Evolutionary conservation across 2,888 invertebrate species (phyloP).

Genomic region (Tetragnatha montana): DNA sequence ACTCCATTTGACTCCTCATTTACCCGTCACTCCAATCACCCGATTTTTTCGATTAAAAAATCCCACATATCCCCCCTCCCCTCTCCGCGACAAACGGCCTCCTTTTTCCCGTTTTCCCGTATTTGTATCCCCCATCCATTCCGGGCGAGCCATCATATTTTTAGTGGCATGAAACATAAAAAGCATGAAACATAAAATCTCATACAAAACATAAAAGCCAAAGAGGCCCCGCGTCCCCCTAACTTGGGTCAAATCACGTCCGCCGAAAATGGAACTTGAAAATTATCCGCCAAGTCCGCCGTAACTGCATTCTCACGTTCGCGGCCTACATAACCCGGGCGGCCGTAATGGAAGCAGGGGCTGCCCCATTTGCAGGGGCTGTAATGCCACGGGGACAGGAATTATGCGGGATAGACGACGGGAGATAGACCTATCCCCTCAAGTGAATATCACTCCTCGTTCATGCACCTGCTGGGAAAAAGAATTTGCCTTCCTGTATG

Average conservation of each 20-base stretch:
- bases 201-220: conserved; percentile 68
- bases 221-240: conserved; percentile 28
- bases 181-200: conserved; percentile 62
- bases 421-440: conserved; percentile 38
- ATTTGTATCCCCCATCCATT: conserved; percentile 47
- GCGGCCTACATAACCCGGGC: conserved; percentile 57
- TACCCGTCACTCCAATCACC: no score
- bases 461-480: background rate
- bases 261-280: conserved; percentile 69
- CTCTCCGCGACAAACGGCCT: background rate
- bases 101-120: conserved; percentile 4
- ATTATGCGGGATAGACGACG: conserved; percentile 47
- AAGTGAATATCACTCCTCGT: conserved; percentile 41
- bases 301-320: conserved; percentile 61
- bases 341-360: conserved; percentile 50
- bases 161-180: no score
- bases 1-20: no score
- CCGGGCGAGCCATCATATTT: conserved; percentile 54
- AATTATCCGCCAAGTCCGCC: conserved; percentile 66
- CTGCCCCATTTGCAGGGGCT: background rate
- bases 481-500: no score
- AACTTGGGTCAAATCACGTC: conserved; percentile 68
- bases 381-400: conserved; percentile 46
- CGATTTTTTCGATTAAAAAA: no score
- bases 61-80: background rate